Conservation (phyloP, 2,888 invertebrate genomes). For the Phragmatobia fuliginosa region DNA sequence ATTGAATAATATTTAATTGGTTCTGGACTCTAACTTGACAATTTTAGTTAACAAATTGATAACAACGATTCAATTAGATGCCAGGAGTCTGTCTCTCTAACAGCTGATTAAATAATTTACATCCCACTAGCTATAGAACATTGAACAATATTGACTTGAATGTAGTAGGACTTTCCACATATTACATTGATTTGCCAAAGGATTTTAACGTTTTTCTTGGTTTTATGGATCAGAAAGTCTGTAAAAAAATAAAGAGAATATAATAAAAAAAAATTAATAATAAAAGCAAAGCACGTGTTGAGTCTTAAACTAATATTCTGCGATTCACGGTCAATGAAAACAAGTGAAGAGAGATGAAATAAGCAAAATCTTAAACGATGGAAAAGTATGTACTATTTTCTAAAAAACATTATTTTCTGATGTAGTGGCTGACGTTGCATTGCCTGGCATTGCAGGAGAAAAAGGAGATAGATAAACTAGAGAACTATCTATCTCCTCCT, state of each 20-base stretch:
- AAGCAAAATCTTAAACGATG: no score
- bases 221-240: not conserved
- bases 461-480: no score
- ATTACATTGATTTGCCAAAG: not conserved
- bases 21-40: not conserved
- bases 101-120: not conserved
- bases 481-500: no score
- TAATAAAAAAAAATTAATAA: no score
- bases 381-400: no score
- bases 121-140: not conserved
- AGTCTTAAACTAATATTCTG: not conserved
- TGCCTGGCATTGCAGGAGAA: no score
- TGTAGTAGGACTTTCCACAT: not conserved
- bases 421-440: no score
- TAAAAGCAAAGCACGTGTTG: no score
- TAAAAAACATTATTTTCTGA: no score
- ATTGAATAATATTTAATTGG: constrained; percentile 6
- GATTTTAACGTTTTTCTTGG: not conserved
- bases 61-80: not conserved
- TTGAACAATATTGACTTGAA: not conserved
- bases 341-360: not conserved
- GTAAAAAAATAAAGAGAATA: no score
- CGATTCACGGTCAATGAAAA: not conserved
- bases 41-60: not conserved
- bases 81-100: no score